phyloP scores from a whole-genome alignment of 1,140 invertebrate genomes.

The Halesus radiatus region DNA sequence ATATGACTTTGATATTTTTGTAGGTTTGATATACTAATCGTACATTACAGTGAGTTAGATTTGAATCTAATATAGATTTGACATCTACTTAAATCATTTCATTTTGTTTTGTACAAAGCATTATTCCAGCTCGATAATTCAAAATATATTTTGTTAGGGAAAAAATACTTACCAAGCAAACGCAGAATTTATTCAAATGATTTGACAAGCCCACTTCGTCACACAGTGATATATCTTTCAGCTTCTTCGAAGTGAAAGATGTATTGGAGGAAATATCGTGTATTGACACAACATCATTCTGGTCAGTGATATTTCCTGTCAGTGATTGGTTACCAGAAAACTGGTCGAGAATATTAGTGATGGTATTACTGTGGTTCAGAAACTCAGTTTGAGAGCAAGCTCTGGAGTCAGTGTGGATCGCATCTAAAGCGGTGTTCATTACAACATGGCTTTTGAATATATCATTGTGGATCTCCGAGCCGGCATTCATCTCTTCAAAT shows the following conservation, averaged over 20 bases:
- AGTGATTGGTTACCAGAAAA: neutral
- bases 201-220: slow-evolving; percentile 6
- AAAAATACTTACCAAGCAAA: slow-evolving; percentile 44
- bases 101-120: no score
- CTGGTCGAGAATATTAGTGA: slow-evolving; percentile 10
- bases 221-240: slow-evolving; percentile 8
- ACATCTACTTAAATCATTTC: no score
- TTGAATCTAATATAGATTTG: no score
- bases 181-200: slow-evolving; percentile 43
- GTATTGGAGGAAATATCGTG: neutral
- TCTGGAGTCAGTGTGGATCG: neutral
- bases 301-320: neutral
- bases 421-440: neutral
- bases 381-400: slow-evolving; percentile 1
- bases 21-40: no score
- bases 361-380: neutral
- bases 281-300: neutral
- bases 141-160: neutral
- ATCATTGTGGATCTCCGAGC: neutral
- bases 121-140: no score
- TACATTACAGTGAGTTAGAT: no score
- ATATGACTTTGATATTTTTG: no score
- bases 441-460: neutral
- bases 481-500: neutral
- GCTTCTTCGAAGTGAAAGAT: neutral